Evolutionary conservation across 2,888 invertebrate species (phyloP), one percentile per base, ranked within the genome.

Genomic region (Melinaea marsaeus): DNA sequence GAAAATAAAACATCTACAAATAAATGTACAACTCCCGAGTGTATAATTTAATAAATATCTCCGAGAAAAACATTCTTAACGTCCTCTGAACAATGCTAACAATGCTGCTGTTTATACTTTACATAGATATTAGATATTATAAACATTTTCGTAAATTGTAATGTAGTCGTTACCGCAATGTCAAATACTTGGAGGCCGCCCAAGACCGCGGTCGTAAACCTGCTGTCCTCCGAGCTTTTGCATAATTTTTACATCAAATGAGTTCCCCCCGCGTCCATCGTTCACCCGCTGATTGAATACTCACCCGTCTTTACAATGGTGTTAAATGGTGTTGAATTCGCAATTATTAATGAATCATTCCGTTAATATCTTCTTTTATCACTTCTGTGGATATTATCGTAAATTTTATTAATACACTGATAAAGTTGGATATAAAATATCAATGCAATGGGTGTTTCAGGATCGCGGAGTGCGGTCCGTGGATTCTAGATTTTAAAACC

Each of bases 391-490:
- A 48, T 22, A 9, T 51, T 51, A 51, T 32, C 9, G 32, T 51
- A 32, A 48, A 51, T 51, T 42, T 42, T 42, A 42, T 6, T 7
- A 42, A 42, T 9, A 42, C 9, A 42, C 11, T 9, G 7, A 42
- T 42, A 42, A 69, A 63, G 64, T 68, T 57, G 61, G 57, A 48
- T 69, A 70, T 74, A 69, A 71, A 71, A 68, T 72, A 67, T 64
- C 66, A 79, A 77, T 71, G 70, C 75, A 71, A 72, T 71, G 75
- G 72, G 73, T 67, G 75, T 76, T 79, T 72, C 70, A 73, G 74
- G 72, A 83, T 80, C 77, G 72, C 75, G 75, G 69, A 81, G 76
- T 81, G 77, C 79, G 77, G 71, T 71, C 69, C 67, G 70, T 65
- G 55, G 69, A 69, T 73, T 72, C 69, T 74, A 73, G 72, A 76